Conservation (phyloP, 2,797 vertebrate genomes). For the Okamejei kenojei region DNA sequence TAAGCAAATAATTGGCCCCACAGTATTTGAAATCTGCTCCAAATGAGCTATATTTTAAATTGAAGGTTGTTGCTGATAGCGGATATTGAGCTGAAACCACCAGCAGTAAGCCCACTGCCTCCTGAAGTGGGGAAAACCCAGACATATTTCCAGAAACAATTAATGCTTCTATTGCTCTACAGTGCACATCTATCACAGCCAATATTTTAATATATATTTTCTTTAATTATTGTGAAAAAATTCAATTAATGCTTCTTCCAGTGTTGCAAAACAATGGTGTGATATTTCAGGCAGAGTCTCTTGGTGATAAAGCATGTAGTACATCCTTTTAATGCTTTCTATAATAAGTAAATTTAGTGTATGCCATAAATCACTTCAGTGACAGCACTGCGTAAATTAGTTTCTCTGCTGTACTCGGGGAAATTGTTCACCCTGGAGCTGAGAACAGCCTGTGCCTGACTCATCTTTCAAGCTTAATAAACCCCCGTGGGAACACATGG, state of each 20-base stretch:
- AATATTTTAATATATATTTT: constrained; percentile 19
- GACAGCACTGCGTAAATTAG: constrained; percentile 38
- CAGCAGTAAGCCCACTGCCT: background rate
- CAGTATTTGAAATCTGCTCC: background rate
- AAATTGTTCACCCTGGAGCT: constrained; percentile 27
- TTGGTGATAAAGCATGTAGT: constrained; percentile 39
- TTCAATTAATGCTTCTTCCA: constrained; percentile 36
- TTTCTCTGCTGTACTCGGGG: constrained; percentile 24
- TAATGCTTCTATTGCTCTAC: background rate
- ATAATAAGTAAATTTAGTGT: constrained; percentile 33
- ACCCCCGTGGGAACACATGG: background rate
- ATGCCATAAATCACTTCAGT: constrained; percentile 40
- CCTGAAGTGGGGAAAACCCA: background rate
- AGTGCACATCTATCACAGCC: constrained; percentile 16
- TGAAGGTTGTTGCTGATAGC: background rate
- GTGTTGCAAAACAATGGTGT: constrained; percentile 7
- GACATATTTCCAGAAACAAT: background rate
- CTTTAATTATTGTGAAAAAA: constrained; percentile 37
- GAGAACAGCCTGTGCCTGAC: background rate
- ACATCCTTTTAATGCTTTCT: constrained; percentile 38
- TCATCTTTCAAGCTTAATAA: background rate
- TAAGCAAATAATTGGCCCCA: background rate
- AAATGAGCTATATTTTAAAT: background rate
- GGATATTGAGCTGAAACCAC: background rate
- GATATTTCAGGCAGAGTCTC: constrained; percentile 36